Conservation (phyloP, 2,797 vertebrate genomes). For the Borostomias antarcticus region DNA sequence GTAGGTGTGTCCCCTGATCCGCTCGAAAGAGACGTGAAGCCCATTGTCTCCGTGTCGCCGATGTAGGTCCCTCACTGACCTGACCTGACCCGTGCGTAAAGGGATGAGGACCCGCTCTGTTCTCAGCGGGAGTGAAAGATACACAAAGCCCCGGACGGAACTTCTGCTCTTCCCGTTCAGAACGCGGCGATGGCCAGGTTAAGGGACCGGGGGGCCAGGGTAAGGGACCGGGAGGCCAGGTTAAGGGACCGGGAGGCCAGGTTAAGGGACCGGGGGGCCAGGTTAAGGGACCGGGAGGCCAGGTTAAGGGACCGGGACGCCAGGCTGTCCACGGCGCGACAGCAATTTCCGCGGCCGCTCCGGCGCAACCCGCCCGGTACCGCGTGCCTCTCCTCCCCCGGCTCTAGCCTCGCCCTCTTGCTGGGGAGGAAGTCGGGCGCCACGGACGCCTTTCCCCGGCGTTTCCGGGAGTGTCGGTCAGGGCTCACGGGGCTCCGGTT, state of each 20-base stretch:
- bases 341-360: constrained; percentile 47
- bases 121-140: constrained; percentile 30
- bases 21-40: constrained; percentile 38
- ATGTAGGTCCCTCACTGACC: constrained; percentile 54
- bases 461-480: constrained; percentile 74
- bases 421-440: constrained; percentile 83
- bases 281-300: no score
- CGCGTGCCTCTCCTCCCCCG: constrained; percentile 68
- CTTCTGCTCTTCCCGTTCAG: constrained; percentile 55
- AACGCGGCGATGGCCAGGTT: constrained; percentile 71
- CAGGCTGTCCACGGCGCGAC: constrained; percentile 59
- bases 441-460: constrained; percentile 73
- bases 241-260: no score
- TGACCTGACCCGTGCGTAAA: constrained; percentile 5
- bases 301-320: no score
- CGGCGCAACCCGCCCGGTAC: constrained; percentile 33
- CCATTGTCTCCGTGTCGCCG: constrained; percentile 42
- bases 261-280: no score
- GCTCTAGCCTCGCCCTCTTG: constrained; percentile 85
- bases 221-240: no score
- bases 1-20: background rate
- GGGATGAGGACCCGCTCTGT: constrained; percentile 31
- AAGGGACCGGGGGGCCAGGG: no score
- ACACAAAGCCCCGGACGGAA: constrained; percentile 53
- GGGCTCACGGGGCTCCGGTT: constrained; percentile 50